Evolutionary conservation across 2,797 vertebrate species (phyloP), one percentile per base, ranked within the genome.

Genomic region (Acipenser transmontanus): DNA sequence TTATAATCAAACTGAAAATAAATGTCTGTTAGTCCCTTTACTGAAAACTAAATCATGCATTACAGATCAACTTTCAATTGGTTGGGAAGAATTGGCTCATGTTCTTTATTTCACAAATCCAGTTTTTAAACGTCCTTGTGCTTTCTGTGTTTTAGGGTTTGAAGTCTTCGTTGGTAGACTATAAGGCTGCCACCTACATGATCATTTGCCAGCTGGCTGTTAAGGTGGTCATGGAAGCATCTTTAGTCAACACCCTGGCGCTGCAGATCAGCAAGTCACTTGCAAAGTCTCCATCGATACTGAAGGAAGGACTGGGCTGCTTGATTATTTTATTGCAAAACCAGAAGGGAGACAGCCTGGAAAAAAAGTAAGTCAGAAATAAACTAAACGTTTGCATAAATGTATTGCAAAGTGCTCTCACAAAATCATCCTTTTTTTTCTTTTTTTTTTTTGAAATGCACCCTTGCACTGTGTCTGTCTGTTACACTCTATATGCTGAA

Each of bases 141-240:
- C 49, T 14, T 6, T 11, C 4, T 60, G n/a, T 50, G 63, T 0
- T 69, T n/a, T 81, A 99, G 97, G 97, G 97, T 9, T 83, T 99
- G 71, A 96, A 93, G 81, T 96, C 95, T 0, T 73, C 88, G 6
- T 67, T 96, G 62, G 72, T 76, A 2, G 97, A 98, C 90, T 96
- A 93, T 78, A 93, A 87, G 83, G 93, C 95, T 11, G 91, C 95
- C 69, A 91, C 93, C 1, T 96, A 96, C 74, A 99, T 98, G 95
- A 89, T 98, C 11, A 85, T 95, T 68, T 91, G 91, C 74, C 94
- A 99, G 81, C 82, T 99, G 72, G 90, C 92, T 0, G 92, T 95
- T 69, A 96, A 93, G 82, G 92, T 92, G 69, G 84, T 86, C 47
- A 85, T 99, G 89, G 94, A 95, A 74, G 69, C 77, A 1, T 71